A percentile compares a stretch with the other conserved stretches of the same genome.
Evolutionary conservation across 37 sponge, comb jelly and placozoan species (phyloP).

Genomic region (Geodia barretti): DNA sequence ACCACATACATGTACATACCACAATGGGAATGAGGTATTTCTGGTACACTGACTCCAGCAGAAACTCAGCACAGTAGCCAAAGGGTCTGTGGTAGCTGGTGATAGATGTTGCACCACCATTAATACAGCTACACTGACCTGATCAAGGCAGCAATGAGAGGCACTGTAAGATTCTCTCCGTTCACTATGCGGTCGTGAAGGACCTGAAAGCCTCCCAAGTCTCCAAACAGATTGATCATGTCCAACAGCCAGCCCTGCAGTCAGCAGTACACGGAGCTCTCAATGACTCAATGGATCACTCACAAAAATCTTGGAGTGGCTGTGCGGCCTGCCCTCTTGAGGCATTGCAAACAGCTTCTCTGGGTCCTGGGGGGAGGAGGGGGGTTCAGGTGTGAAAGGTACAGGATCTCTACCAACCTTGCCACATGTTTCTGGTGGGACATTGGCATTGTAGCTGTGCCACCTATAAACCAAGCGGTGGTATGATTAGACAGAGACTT

Average conservation of each 20-base stretch:
- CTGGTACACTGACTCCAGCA: constrained; percentile 65
- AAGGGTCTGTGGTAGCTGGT: constrained; percentile 64
- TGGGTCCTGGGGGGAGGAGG: constrained; percentile 13
- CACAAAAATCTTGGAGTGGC: constrained; percentile 24
- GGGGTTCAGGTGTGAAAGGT: not conserved
- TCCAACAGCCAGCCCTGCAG: constrained; percentile 89
- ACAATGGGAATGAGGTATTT: constrained; percentile 85
- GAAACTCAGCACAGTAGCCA: constrained; percentile 83
- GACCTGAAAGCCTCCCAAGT: constrained; percentile 72
- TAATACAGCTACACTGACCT: constrained; percentile 40
- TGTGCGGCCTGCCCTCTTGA: constrained; percentile 25
- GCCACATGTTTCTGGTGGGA: constrained; percentile 39
- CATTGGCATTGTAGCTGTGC: constrained; percentile 32
- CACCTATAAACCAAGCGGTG: constrained; percentile 24
- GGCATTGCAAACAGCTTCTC: constrained; percentile 30
- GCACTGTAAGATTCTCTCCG: constrained; percentile 64
- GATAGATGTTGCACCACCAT: not conserved
- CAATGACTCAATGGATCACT: not conserved
- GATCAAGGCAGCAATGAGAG: constrained; percentile 78
- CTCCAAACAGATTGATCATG: constrained; percentile 90
- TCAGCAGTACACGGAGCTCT: not conserved
- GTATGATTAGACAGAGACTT: no score
- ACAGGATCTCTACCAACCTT: constrained; percentile 15
- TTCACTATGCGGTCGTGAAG: constrained; percentile 66
- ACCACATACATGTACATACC: no score